Conservation (phyloP, 2,797 vertebrate species). For the Silurus lanzhouensis region DNA sequence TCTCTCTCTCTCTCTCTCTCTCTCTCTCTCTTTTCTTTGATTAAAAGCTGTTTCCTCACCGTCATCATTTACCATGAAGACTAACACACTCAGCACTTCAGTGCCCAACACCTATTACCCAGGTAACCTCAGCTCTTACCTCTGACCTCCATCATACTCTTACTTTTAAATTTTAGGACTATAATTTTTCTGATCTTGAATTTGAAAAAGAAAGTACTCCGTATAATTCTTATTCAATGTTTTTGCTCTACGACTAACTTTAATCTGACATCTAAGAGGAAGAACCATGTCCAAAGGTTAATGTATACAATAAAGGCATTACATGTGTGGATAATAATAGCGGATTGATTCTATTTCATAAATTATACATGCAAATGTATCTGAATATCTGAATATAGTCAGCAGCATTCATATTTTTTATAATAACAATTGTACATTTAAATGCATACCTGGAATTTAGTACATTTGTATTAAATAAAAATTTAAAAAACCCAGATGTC, state of each 20-base stretch:
- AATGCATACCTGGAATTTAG: not conserved
- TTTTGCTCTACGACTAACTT: not conserved
- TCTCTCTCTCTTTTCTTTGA: conserved; percentile 34
- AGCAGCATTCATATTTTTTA: not conserved
- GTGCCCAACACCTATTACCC: conserved; percentile 87
- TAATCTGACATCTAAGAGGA: not conserved
- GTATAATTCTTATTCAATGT: not conserved
- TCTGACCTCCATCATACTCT: conserved; percentile 18
- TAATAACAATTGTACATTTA: not conserved
- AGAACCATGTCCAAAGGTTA: not conserved
- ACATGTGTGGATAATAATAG: not conserved
- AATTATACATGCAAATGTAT: not conserved
- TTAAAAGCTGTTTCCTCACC: conserved; percentile 84
- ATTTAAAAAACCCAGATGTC: not conserved
- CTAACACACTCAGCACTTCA: conserved; percentile 85
- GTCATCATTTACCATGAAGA: conserved; percentile 89
- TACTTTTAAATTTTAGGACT: not conserved
- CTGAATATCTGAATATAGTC: not conserved
- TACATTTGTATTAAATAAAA: too few relatives aligned
- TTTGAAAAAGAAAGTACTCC: not conserved
- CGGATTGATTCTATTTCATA: not conserved
- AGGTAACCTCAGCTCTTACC: conserved; percentile 73
- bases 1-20: conserved; percentile 26
- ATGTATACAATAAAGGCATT: not conserved
- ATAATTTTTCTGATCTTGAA: not conserved